Conservation (phyloP, 1,140 invertebrate species). For the Chrysopa pallens region DNA sequence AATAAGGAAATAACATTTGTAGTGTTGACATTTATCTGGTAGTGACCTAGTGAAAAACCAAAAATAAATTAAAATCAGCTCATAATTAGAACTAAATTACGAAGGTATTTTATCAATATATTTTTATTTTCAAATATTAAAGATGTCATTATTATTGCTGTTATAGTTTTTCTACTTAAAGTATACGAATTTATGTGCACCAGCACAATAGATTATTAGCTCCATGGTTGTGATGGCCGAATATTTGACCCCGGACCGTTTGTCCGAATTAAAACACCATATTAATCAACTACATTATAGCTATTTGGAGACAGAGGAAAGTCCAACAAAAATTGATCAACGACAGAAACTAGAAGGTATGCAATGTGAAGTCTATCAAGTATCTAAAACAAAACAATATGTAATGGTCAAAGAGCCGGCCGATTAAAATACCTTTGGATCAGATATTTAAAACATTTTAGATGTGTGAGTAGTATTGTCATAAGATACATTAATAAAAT, state of each 20-base stretch:
- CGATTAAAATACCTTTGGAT: too few species aligned
- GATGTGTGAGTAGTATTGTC: too few species aligned
- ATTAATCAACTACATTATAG: slow-evolving; percentile 51
- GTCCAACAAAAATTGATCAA: slow-evolving; percentile 48
- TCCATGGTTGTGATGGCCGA: slow-evolving; percentile 29
- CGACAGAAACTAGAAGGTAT: slow-evolving; percentile 56
- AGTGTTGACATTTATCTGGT: slow-evolving; percentile 15
- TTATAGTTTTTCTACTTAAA: too few species aligned
- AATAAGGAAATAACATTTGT: too few species aligned
- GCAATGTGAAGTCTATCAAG: too few species aligned
- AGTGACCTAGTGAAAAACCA: slow-evolving; percentile 23
- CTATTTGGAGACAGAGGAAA: slow-evolving; percentile 60
- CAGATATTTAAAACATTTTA: too few species aligned
- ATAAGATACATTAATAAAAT: too few species aligned
- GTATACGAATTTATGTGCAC: too few species aligned
- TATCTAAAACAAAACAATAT: too few species aligned
- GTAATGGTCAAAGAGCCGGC: too few species aligned
- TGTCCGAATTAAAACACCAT: slow-evolving; percentile 42
- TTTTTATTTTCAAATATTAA: too few species aligned
- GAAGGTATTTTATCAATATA: slow-evolving; percentile 4
- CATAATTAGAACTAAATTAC: slow-evolving; percentile 21
- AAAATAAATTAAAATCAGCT: slow-evolving; percentile 23
- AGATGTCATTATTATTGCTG: too few species aligned
- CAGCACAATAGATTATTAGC: background rate
- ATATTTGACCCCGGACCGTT: slow-evolving; percentile 29